phyloP scores from a whole-genome alignment of 2,888 invertebrate species.

The Andrena marginata region DNA sequence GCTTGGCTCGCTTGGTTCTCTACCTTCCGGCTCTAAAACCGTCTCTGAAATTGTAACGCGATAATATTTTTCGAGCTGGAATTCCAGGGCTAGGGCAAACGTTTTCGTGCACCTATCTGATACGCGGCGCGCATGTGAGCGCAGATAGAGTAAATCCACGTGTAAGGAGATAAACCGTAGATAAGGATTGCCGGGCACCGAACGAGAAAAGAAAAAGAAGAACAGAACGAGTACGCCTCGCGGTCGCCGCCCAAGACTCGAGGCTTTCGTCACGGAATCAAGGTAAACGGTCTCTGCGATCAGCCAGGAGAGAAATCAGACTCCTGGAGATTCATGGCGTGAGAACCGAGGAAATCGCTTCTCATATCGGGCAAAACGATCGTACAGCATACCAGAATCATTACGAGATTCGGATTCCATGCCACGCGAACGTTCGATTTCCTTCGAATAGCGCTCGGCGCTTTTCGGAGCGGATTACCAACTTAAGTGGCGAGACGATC shows the following conservation, averaged over 20 bases:
- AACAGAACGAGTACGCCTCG: slow-evolving; percentile 4
- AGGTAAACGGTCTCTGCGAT: slow-evolving; percentile 34
- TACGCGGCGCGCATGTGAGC: slow-evolving; percentile 16
- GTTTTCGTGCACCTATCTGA: slow-evolving; percentile 31
- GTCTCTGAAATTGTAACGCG: slow-evolving; percentile 26
- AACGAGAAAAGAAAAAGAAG: slow-evolving; percentile 20
- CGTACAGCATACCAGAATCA: slow-evolving; percentile 8
- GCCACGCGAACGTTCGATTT: not conserved
- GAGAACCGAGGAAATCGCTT: slow-evolving; percentile 36
- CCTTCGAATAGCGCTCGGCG: not conserved
- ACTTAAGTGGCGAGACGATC: slow-evolving; percentile 1
- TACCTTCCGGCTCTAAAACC: not conserved
- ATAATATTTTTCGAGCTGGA: slow-evolving; percentile 22
- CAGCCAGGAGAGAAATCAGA: slow-evolving; percentile 38
- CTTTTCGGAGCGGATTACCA: not conserved
- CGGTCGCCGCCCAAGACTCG: slow-evolving; percentile 39
- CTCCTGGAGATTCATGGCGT: slow-evolving; percentile 30
- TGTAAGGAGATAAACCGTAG: slow-evolving; percentile 62
- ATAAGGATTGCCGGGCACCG: slow-evolving; percentile 53
- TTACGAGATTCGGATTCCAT: not conserved
- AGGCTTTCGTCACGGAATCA: slow-evolving; percentile 50
- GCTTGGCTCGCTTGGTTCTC: not conserved
- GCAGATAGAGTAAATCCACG: slow-evolving; percentile 61
- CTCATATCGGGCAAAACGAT: slow-evolving; percentile 3
- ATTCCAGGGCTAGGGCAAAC: not conserved